Evolutionary conservation across 2,797 vertebrate species (phyloP).

Genomic region (Halcyon badia): DNA sequence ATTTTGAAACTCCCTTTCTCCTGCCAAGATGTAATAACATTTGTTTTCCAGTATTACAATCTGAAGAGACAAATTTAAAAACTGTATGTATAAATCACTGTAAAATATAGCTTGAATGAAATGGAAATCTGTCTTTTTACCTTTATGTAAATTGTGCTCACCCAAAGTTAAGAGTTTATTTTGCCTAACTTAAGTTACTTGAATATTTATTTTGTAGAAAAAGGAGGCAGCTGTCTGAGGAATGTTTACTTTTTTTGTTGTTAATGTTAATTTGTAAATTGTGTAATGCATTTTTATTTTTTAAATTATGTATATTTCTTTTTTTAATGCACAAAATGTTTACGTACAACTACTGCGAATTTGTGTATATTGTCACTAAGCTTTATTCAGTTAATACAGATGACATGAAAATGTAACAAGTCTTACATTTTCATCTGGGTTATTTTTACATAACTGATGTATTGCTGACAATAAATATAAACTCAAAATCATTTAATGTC

Average conservation of each 20-base stretch:
- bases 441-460: slow-evolving; percentile 93
- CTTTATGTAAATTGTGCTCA: slow-evolving; percentile 73
- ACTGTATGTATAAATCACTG: slow-evolving; percentile 55
- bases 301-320: slow-evolving; percentile 90
- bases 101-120: slow-evolving; percentile 75
- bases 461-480: slow-evolving; percentile 88
- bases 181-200: slow-evolving; percentile 82
- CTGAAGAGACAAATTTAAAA: slow-evolving; percentile 57
- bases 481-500: slow-evolving; percentile 69
- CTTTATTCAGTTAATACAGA: slow-evolving; percentile 88
- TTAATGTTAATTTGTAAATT: slow-evolving; percentile 90
- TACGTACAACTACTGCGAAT: slow-evolving; percentile 87
- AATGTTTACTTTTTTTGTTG: slow-evolving; percentile 81
- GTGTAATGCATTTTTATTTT: slow-evolving; percentile 89
- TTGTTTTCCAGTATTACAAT: slow-evolving; percentile 19
- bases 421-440: slow-evolving; percentile 91
- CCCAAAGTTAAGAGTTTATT: slow-evolving; percentile 71
- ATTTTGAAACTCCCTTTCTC: slow-evolving; percentile 51
- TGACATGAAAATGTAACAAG: slow-evolving; percentile 82
- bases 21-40: slow-evolving; percentile 28
- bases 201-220: slow-evolving; percentile 83
- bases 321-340: slow-evolving; percentile 91
- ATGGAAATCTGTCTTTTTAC: slow-evolving; percentile 71
- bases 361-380: slow-evolving; percentile 87
- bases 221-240: slow-evolving; percentile 84